phyloP scores from a whole-genome alignment of 2,888 invertebrate species.

The Craniophora ligustri region DNA sequence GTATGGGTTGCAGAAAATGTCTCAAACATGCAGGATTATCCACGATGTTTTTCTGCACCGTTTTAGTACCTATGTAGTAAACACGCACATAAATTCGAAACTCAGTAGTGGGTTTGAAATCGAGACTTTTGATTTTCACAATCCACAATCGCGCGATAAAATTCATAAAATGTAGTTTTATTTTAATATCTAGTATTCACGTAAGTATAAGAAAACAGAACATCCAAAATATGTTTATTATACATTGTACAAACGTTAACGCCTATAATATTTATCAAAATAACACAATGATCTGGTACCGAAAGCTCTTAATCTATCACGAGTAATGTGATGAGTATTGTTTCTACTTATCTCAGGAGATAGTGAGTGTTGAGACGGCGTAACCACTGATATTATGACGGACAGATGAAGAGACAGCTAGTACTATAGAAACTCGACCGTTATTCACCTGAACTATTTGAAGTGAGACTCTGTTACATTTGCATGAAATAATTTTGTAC shows the following conservation, averaged over 20 bases:
- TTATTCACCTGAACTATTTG: constrained; percentile 2
- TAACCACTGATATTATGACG: constrained; percentile 51
- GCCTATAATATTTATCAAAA: constrained; percentile 9
- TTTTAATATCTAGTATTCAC: too few species aligned
- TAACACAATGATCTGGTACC: constrained; percentile 1
- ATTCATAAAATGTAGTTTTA: too few species aligned
- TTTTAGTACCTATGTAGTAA: too few species aligned
- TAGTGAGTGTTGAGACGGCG: constrained; percentile 56
- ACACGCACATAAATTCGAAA: too few species aligned
- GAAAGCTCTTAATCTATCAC: constrained; percentile 30
- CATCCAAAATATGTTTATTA: too few species aligned
- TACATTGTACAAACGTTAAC: neutral
- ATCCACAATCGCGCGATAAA: too few species aligned
- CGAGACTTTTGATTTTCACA: too few species aligned
- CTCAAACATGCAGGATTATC: too few species aligned
- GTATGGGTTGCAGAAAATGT: too few species aligned
- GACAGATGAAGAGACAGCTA: constrained; percentile 47
- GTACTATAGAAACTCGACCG: constrained; percentile 49
- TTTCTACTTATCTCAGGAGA: constrained; percentile 38
- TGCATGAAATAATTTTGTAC: neutral
- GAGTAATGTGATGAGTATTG: constrained; percentile 45
- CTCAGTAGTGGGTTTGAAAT: too few species aligned
- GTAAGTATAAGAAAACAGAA: too few species aligned
- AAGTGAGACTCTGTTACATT: neutral
- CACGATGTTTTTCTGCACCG: too few species aligned